Base-by-base conservation (phyloP, 1,140 invertebrate species). In the Hycleus cichorii region DNA sequence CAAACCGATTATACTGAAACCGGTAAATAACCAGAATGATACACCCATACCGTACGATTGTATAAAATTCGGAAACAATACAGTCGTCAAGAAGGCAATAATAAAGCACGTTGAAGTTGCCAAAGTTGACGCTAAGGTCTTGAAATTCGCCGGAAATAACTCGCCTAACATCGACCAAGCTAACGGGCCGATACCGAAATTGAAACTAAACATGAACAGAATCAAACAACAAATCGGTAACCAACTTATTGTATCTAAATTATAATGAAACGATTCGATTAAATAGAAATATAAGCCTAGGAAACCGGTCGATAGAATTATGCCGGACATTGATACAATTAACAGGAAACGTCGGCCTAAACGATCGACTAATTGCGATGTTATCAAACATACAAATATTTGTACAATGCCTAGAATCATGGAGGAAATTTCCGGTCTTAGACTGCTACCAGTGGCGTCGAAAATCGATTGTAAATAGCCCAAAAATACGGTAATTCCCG, bases 391-490 rank as follows among this genome's bases (percentile, higher is more conserved):
- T 42, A 11, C 11, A 0, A 81, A 46, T 9, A 91, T 71, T 72
- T 83, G 81, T 0, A 90, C 84, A 10, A 76, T 66, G 7, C 89
- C 91, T 54, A 93, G 78, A 27, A 93, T 83, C 48, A 93, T 91
- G 1, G 90, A 83, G 1, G 25, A 83, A 66, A 11, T 76, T 72
- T 2, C 82, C 68, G 45, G 81, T 69, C 1, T 88, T 47, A 6
- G 64, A 69, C 57, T 0, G 78, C 70, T 81, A 0, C 82, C 80
- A 8, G 87, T 78, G 2, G 77, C 77, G 1, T 74, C 64, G 64
- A 89, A 92, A 66, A 89, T 92, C 0, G 75, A 77, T 43, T 85
- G 81, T 58, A 88, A 82, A 71, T 89, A 91, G 71, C 90, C 90
- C 24, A 90, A 78, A 2, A 94, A 84, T 2, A 86, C 86, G 70